Conservation (phyloP, 2,888 invertebrate genomes). For the Deroplatys truncata region DNA sequence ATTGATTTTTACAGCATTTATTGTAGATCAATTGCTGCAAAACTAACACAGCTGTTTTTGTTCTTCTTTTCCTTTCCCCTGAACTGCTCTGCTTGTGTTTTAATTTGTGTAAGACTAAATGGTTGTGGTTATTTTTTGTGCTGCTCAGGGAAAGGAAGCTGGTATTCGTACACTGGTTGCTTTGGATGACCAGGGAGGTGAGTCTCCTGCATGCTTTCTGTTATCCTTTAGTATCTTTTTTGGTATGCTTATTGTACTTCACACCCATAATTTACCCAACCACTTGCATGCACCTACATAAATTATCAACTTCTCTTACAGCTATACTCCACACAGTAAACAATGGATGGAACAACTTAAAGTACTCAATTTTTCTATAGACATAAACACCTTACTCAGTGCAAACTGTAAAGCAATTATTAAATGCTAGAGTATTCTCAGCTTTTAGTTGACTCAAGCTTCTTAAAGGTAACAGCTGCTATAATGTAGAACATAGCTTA, state of each 20-base stretch:
- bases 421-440: not conserved
- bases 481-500: not conserved
- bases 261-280: not conserved
- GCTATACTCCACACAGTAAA: not conserved
- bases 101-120: slow-evolving; percentile 12
- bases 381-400: not conserved
- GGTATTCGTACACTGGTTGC: slow-evolving; percentile 99
- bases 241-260: not conserved
- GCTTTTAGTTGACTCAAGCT: not conserved
- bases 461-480: not conserved
- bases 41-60: not conserved
- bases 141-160: slow-evolving; percentile 94
- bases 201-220: slow-evolving; percentile 49
- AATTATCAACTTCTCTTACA: not conserved
- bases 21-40: not conserved
- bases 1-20: not conserved
- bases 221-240: not conserved
- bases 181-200: slow-evolving; percentile 99
- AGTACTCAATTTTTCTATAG: not conserved
- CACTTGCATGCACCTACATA: not conserved
- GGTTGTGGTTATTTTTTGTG: slow-evolving; percentile 41
- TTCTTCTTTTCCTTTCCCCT: not conserved
- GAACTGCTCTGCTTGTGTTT: not conserved
- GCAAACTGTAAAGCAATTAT: not conserved
- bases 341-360: not conserved